phyloP scores from a whole-genome alignment of 2,797 vertebrate genomes.

The Gymnopithys bicolor region DNA sequence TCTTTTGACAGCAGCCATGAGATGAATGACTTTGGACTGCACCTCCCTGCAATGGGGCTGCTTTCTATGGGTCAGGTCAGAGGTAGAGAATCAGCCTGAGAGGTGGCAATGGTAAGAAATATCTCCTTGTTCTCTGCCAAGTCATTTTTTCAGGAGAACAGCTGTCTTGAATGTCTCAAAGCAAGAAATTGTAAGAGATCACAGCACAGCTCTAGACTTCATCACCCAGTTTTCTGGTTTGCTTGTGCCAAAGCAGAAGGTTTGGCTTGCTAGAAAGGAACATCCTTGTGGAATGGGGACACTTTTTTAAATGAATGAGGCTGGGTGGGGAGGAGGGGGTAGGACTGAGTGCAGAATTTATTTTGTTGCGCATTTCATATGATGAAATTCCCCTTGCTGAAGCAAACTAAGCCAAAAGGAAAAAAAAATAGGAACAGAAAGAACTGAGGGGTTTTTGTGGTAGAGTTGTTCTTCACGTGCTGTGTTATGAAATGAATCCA shows the following conservation, averaged over 20 bases:
- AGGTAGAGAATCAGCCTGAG: neutral
- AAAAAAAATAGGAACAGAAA: neutral
- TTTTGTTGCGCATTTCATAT: neutral
- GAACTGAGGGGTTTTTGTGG: neutral
- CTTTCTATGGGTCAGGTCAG: neutral
- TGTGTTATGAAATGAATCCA: slow-evolving; percentile 29
- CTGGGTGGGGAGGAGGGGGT: neutral
- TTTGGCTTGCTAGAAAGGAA: slow-evolving; percentile 13
- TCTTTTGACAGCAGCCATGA: neutral
- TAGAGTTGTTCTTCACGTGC: neutral
- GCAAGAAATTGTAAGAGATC: neutral
- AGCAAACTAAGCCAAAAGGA: neutral
- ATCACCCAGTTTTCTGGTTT: neutral
- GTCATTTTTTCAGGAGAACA: neutral
- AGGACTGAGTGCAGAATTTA: neutral
- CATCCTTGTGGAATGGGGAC: neutral
- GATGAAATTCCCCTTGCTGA: slow-evolving; percentile 10
- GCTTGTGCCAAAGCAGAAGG: slow-evolving; percentile 6
- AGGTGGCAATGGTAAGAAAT: neutral
- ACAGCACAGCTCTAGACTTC: neutral
- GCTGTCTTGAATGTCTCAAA: neutral
- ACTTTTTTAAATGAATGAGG: neutral
- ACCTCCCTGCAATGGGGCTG: neutral
- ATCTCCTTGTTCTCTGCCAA: neutral
- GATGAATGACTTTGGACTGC: neutral